phyloP scores from a whole-genome alignment of 1,140 invertebrate species.

The Amphibalanus amphitrite region DNA sequence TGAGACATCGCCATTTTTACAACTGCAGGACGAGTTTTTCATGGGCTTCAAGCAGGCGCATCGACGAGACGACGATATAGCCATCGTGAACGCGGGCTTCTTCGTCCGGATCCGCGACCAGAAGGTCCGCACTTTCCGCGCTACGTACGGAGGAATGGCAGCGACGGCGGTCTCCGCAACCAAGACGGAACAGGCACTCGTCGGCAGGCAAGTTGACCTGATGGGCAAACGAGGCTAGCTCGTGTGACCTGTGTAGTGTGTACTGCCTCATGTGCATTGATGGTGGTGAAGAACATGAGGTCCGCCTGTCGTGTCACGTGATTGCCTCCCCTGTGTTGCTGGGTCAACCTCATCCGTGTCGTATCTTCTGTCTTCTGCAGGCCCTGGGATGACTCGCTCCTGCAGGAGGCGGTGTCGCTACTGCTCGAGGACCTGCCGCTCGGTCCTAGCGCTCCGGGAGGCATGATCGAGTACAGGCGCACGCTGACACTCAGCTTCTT shows the following conservation, averaged over 20 bases:
- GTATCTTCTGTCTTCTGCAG: too few relatives aligned
- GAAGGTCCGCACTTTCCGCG: not conserved
- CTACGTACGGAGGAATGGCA: slow-evolving; percentile 77
- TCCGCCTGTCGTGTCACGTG: too few relatives aligned
- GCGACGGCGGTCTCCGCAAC: slow-evolving; percentile 60
- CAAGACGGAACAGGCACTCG: slow-evolving; percentile 36
- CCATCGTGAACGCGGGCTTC: slow-evolving; percentile 77
- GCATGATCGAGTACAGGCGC: slow-evolving; percentile 67
- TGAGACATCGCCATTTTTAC: slow-evolving; percentile 7
- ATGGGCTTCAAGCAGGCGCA: slow-evolving; percentile 82
- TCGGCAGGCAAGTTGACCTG: not conserved
- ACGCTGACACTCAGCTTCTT: slow-evolving; percentile 70
- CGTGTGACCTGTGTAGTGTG: too few relatives aligned
- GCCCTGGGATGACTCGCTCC: slow-evolving; percentile 49
- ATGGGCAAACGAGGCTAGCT: too few relatives aligned
- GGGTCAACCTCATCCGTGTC: too few relatives aligned
- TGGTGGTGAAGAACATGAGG: too few relatives aligned
- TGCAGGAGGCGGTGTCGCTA: slow-evolving; percentile 42
- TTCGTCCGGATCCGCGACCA: slow-evolving; percentile 24
- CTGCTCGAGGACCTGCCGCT: slow-evolving; percentile 58
- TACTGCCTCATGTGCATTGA: too few relatives aligned
- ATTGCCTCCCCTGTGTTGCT: too few relatives aligned
- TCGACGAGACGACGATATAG: slow-evolving; percentile 82
- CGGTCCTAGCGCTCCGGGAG: slow-evolving; percentile 61
- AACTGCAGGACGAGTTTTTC: slow-evolving; percentile 43